Evolutionary conservation across 2,888 invertebrate species (phyloP), one percentile per base, ranked within the genome.

Genomic region (Galeopsomyia nigrocyanea): DNA sequence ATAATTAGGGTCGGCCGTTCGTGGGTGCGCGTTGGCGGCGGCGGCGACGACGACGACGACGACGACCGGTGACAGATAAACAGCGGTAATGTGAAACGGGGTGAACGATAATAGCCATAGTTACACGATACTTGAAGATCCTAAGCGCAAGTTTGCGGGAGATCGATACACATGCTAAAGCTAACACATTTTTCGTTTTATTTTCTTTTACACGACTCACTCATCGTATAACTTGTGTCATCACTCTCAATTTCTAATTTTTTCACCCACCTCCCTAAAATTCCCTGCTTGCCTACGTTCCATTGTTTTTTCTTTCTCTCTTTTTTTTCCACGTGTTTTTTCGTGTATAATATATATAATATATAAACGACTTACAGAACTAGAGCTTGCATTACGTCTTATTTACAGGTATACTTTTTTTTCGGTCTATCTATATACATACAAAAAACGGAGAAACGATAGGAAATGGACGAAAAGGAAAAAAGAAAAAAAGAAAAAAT

Each of bases 121-220:
- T 77, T 74, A 77, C 75, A 76, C 65, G 64, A 77, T 77, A 76
- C 72, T 75, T 69, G 53, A 68, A 39, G 39, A 75, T 71, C 74
- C 71, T 78, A 79, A 80, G 79, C 80, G 77, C 80, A 77, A 78
- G 77, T 77, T 78, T 26, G 26, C 26, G 76, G 78, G 78, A 58
- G 69, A 31, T 75, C 79, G 80, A 81, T 82, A 81, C 81, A 82
- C 81, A 82, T 39, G 76, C 79, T 81, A 81, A n/a, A 78, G 77
- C 78, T 79, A 75, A 74, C 50, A 74, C 13, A 3, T 39, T 39
- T 7, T 1, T 10, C 1, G 2, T 39, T 39, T 39, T 39, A 13
- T 39, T 39, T 39, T 39, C 13, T 39, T 39, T 39, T 39, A 39
- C 39, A 39, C 39, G 7, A 39, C 7, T 39, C 13, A 39, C 39